These are phyloP conservation scores for Pyxicephalus adspersus DNA, from an alignment of 2,113 vertebrate genomes.

Conservation along the genomic window DNA sequence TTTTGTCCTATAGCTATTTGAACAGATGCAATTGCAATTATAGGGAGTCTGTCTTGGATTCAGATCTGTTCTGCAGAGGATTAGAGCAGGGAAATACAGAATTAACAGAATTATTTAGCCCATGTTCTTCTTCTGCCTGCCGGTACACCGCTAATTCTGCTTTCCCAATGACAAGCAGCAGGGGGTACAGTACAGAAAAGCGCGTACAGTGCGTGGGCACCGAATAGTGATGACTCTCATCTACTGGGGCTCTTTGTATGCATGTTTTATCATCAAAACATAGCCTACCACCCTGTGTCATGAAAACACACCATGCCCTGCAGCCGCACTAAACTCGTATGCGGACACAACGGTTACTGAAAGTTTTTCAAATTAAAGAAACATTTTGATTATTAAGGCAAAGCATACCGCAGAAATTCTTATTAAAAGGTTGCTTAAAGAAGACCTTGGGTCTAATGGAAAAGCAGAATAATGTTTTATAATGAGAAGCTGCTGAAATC, in stretches of 20 bases:
- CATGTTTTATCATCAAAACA: conserved; percentile 36
- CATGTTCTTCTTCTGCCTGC: neutral
- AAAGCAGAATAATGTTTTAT: too few species aligned
- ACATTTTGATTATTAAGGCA: conserved; percentile 10
- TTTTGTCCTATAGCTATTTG: neutral
- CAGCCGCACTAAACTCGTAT: neutral
- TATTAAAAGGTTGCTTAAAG: too few species aligned
- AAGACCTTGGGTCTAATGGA: too few species aligned
- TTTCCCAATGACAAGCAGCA: conserved; percentile 23
- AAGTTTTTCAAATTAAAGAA: conserved; percentile 25
- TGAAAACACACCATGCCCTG: conserved; percentile 19
- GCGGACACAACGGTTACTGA: neutral
- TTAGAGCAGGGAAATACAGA: conserved; percentile 6
- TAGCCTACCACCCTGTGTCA: neutral
- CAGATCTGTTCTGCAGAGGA: neutral
- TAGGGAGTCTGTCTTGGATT: too few species aligned
- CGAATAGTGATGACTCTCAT: conserved; percentile 37
- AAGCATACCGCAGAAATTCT: neutral
- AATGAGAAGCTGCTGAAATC: too few species aligned
- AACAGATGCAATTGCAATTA: neutral
- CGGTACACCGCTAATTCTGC: conserved; percentile 7
- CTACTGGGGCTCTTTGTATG: conserved; percentile 29
- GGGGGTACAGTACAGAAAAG: conserved; percentile 35
- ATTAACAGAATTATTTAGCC: conserved; percentile 20
- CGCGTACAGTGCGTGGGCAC: conserved; percentile 11